Evolutionary conservation across 2,113 vertebrate species (phyloP).

Genomic region (Dendropsophus ebraccatus): DNA sequence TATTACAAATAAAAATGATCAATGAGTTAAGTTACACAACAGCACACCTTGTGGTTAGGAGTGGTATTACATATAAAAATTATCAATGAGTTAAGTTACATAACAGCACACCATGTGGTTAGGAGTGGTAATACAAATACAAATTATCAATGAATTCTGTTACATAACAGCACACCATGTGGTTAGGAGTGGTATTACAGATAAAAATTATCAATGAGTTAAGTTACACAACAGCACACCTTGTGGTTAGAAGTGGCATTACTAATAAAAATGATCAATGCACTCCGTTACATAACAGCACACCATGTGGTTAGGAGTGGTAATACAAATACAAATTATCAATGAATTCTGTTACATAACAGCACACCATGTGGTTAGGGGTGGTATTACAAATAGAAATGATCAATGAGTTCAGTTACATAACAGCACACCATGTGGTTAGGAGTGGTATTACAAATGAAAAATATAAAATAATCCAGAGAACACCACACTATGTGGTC

Average conservation of each 20-base stretch:
- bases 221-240: neutral
- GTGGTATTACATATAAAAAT: neutral
- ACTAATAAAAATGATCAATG: neutral
- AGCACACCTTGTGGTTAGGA: neutral
- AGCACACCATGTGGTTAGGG: no score
- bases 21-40: neutral
- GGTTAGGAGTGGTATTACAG: no score
- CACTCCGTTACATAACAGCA: no score
- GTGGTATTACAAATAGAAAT: no score
- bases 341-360: no score
- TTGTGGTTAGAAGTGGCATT: neutral
- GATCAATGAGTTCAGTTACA: neutral
- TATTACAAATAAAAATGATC: no score
- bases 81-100: neutral
- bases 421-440: neutral
- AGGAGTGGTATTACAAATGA: neutral
- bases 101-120: neutral
- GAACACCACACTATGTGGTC: neutral
- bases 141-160: neutral
- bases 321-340: neutral
- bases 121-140: neutral
- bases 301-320: neutral
- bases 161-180: no score
- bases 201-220: neutral
- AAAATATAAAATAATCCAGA: neutral